Evolutionary conservation across 2,113 vertebrate species (phyloP).

Genomic region (Puntigrus tetrazona): DNA sequence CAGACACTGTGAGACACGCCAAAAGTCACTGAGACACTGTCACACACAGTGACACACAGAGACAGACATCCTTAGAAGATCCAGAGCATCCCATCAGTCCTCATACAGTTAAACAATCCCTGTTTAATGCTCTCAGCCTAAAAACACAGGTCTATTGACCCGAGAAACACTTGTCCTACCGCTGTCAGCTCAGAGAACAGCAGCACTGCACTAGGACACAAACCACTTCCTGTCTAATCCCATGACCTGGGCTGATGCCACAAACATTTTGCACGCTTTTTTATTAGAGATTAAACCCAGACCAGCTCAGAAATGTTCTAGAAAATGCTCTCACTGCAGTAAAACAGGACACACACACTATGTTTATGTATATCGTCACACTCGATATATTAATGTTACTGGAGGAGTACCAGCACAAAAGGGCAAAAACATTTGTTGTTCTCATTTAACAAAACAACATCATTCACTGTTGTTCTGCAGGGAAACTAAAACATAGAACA

Average conservation of each 20-base stretch:
- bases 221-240: not conserved
- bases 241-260: not conserved
- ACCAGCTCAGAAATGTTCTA: not conserved
- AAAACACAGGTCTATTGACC: not conserved
- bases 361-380: too few species aligned
- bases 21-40: not conserved
- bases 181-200: not conserved
- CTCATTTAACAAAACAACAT: too few species aligned
- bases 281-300: not conserved
- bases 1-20: too few species aligned
- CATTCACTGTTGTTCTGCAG: too few species aligned
- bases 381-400: too few species aligned
- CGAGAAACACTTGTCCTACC: too few species aligned
- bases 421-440: too few species aligned
- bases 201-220: not conserved
- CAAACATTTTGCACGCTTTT: not conserved
- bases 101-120: not conserved
- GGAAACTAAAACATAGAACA: too few species aligned
- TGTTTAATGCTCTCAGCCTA: not conserved
- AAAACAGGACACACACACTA: not conserved
- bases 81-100: not conserved
- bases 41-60: not conserved
- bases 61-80: not conserved
- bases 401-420: too few species aligned
- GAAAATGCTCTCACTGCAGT: not conserved